Conservation (phyloP, 2,888 invertebrate genomes). For the Tachystola acroxantha region DNA sequence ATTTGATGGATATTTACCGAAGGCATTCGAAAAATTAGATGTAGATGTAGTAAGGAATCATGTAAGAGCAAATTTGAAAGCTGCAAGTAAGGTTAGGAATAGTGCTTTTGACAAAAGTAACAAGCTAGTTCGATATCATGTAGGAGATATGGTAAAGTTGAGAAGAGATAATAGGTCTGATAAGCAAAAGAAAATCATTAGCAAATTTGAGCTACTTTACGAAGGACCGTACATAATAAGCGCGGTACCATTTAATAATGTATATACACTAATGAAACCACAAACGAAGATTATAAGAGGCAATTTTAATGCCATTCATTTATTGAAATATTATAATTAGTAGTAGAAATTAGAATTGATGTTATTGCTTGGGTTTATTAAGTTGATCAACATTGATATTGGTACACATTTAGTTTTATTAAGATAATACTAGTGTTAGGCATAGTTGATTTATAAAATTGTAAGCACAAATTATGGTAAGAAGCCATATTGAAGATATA, state of each 20-base stretch:
- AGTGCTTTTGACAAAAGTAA: neutral
- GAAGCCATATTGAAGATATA: too few species aligned
- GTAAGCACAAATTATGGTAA: too few species aligned
- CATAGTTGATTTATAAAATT: too few species aligned
- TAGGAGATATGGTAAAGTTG: conserved; percentile 16
- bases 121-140: too few species aligned
- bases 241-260: conserved; percentile 3
- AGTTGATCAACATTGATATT: too few species aligned
- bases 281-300: neutral
- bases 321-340: neutral
- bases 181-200: conserved; percentile 9
- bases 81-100: neutral
- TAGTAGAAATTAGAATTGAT: too few species aligned
- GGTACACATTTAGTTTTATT: too few species aligned
- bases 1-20: neutral
- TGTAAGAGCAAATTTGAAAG: neutral
- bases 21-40: neutral
- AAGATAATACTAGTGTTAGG: too few species aligned
- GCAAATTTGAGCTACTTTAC: neutral
- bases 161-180: conserved; percentile 8
- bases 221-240: conserved; percentile 5
- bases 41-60: neutral
- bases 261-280: conserved; percentile 2
- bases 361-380: too few species aligned
- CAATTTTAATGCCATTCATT: conserved; percentile 1